These are phyloP conservation scores for Dallia pectoralis DNA, from an alignment of 2,797 vertebrate species.

Conservation along the genomic window DNA sequence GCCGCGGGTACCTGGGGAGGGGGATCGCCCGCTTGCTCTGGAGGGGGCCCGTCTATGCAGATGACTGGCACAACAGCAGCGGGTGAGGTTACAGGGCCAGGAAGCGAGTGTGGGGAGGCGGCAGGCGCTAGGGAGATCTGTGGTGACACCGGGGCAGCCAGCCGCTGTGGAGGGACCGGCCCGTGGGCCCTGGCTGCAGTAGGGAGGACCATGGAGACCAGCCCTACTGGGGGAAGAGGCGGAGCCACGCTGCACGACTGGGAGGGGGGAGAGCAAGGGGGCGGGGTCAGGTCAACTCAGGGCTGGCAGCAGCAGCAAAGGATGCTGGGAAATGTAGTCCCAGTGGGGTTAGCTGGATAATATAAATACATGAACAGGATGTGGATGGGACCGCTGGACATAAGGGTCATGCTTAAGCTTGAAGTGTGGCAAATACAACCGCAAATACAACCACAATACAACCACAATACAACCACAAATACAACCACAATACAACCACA, in stretches of 20 bases:
- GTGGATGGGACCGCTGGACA: neutral
- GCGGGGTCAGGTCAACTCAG: slow-evolving; percentile 59
- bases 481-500: neutral
- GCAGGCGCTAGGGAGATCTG: neutral
- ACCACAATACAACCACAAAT: too few relatives aligned
- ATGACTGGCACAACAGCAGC: slow-evolving; percentile 57
- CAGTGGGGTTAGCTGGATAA: neutral
- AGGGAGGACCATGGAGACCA: slow-evolving; percentile 66
- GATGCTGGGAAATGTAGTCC: neutral
- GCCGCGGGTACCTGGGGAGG: slow-evolving; percentile 83
- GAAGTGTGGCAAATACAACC: neutral
- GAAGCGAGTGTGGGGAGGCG: slow-evolving; percentile 36
- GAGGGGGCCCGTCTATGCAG: slow-evolving; percentile 68
- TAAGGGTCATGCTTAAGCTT: neutral
- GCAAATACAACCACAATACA: neutral
- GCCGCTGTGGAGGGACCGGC: slow-evolving; percentile 71
- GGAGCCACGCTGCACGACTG: slow-evolving; percentile 68
- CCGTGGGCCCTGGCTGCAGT: slow-evolving; percentile 70
- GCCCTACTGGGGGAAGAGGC: slow-evolving; percentile 70
- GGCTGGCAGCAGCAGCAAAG: slow-evolving; percentile 16
- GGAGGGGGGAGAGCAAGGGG: slow-evolving; percentile 66
- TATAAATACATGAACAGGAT: neutral
- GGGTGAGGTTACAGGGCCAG: slow-evolving; percentile 47
- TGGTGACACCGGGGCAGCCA: slow-evolving; percentile 66
- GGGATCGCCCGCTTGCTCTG: slow-evolving; percentile 82